Base-by-base conservation (phyloP, 2,888 invertebrate species). In the Pristionchus exspectatus region DNA sequence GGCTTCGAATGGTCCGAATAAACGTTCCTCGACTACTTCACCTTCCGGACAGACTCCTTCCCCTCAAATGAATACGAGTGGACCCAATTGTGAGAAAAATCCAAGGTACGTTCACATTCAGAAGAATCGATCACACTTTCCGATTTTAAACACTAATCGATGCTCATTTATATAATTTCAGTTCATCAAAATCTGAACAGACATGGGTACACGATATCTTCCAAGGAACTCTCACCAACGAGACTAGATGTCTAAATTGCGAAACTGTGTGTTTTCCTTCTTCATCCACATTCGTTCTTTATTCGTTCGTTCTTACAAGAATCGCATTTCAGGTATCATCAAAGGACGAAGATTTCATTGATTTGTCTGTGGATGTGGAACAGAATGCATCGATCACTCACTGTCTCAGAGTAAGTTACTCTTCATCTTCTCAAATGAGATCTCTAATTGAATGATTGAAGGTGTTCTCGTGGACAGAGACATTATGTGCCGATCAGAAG, bases 141-240 rank as follows among this genome's bases (percentile, higher is more conserved):
- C 18, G 24, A 24, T 27, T 24, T 66, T 66, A 24, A 7, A 66
- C 14, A n/a, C 27, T 24, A 7, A 2, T 27, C 12, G n/a, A 66
- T 24, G 5, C 66, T 66, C n/a, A 50, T 54, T 27, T 33, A 24
- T 1, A 27, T 83, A 27, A 14, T 56, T 85, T 21, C 59, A 85
- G 84, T 33, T 87, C 59, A 30, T 86, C 90, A 14, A 21, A n/a
- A 50, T 59, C 97, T 0, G 98, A 98, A 95, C 97, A 91, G 14
- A 99, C 99, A 1, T 99, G 99, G 99, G 98, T 99, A 91, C 99
- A 99, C 95, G 99, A 99, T 96, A 98, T 99, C 95, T 99, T 99
- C 96, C 99, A 99, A 96, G 99, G 99, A 92, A 99, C 99, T 89
- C 96, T 99, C 91, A 99, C 99, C 7, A 99, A 99, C 95, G 99